Base-by-base conservation (phyloP, 2,888 invertebrate genomes). In the Eilema griseolum region DNA sequence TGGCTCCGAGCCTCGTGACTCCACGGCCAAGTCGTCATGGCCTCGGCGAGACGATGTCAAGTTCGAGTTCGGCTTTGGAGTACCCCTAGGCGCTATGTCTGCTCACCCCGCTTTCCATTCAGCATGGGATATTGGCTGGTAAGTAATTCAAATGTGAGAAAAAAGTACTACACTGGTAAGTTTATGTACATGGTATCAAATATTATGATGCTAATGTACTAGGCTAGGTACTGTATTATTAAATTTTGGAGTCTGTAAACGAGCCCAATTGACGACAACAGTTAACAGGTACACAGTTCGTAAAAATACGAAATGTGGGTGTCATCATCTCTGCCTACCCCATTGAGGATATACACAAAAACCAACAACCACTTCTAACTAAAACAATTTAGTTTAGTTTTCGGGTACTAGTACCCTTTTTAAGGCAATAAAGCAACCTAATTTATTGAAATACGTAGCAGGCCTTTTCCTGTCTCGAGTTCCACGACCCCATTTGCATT, bases 121-220 rank as follows among this genome's bases (percentile, higher is more conserved):
- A 11, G 90, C 95, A 64, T 96, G 96, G 96, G 96, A 96, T 82
- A 84, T 96, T 76, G 95, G 93, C 67, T 95, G 94, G 95, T 96
- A 85, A 91, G 91, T 69, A 1, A 3, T 37, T 41, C 14, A n/a
- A 59, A n/a, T 28, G 16, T 24, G 5, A 23, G 14, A 23, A 31
- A 65, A 46, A n/a, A 33, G 10, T 11, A 20, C n/a, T 41, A 46
- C 24, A 26, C 16, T 41, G 16, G 41, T 12, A 16, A 41, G 41
- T 37, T 37, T 41, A 16, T 41, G 4, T 16, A 41, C 4, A 3
- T 41, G 16, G 37, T 12, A 37, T 14, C 11, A 41, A 41, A 16
- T 46, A 41, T 37, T 37, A 16, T 16, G 16, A 16, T 41, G 16
- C 16, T 41, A 8, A 46, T 46, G 4, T 41, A 5, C 7, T 7